Evolutionary conservation across 2,113 vertebrate genomes (phyloP).

Genomic region (Acanthisitta chloris): DNA sequence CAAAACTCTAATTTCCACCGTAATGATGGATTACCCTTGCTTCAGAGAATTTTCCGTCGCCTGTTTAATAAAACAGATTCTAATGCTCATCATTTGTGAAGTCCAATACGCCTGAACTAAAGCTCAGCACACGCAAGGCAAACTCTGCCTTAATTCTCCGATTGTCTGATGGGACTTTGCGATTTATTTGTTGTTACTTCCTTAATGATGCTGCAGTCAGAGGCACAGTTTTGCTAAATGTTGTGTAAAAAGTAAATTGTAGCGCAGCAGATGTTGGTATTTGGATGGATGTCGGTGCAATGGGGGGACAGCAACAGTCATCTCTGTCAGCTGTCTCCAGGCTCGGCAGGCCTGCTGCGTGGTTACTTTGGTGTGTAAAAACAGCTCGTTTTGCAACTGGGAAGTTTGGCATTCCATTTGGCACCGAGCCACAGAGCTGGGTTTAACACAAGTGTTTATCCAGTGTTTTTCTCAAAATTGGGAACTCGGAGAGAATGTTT

Average conservation of each 20-base stretch:
- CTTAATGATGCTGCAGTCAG: slow-evolving; percentile 81
- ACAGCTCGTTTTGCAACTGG: slow-evolving; percentile 86
- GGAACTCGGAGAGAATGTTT: slow-evolving; percentile 25
- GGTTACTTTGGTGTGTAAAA: slow-evolving; percentile 92
- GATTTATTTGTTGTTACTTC: slow-evolving; percentile 75
- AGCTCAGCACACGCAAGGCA: slow-evolving; percentile 62
- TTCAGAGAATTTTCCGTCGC: slow-evolving; percentile 25
- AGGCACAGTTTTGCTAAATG: slow-evolving; percentile 89
- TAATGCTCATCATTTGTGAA: slow-evolving; percentile 48
- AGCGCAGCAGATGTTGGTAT: slow-evolving; percentile 86
- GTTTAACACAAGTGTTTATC: slow-evolving; percentile 66
- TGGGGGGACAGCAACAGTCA: slow-evolving; percentile 79
- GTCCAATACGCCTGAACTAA: slow-evolving; percentile 53
- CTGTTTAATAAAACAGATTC: slow-evolving; percentile 40
- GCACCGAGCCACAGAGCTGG: slow-evolving; percentile 40
- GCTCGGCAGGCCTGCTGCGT: slow-evolving; percentile 87
- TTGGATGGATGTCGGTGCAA: slow-evolving; percentile 78
- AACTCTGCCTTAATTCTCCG: slow-evolving; percentile 72
- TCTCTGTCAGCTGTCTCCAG: slow-evolving; percentile 81
- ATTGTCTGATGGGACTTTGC: slow-evolving; percentile 71
- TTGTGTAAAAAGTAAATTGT: slow-evolving; percentile 94
- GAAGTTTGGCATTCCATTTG: slow-evolving; percentile 73
- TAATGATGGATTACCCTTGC: slow-evolving; percentile 55
- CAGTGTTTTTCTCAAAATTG: slow-evolving; percentile 65
- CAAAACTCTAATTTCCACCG: slow-evolving; percentile 65